These are phyloP conservation scores for Lampropteryx suffumata DNA, from an alignment of 2,888 invertebrate species.

Conservation along the genomic window DNA sequence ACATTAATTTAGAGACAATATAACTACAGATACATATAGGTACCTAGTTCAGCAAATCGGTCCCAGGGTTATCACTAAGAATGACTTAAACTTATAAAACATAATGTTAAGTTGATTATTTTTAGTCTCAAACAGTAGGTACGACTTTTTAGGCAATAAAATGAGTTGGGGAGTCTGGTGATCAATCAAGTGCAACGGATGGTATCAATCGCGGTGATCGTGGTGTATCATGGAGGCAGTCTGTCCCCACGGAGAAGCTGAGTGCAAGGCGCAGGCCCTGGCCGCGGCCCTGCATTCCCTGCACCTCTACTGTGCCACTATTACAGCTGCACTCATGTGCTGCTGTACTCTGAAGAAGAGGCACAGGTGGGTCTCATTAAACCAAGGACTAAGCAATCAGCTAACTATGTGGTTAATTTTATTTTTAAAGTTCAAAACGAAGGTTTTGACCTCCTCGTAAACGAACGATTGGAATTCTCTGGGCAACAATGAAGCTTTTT, in stretches of 20 bases:
- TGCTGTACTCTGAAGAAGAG: constrained; percentile 60
- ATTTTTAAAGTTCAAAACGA: no score
- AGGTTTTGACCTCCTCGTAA: no score
- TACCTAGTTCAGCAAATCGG: background rate
- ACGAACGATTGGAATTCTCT: no score
- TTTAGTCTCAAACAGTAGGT: background rate
- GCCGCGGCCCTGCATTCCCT: constrained; percentile 67
- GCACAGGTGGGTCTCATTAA: constrained; percentile 45
- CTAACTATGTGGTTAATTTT: no score
- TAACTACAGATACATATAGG: no score
- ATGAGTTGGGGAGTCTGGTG: constrained; percentile 28
- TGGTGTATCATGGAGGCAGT: constrained; percentile 61
- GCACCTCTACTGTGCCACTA: constrained; percentile 72
- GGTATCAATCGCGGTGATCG: constrained; percentile 24
- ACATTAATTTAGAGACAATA: no score
- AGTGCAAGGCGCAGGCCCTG: constrained; percentile 62
- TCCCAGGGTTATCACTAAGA: background rate
- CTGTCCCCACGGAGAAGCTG: constrained; percentile 53
- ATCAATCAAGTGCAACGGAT: constrained; percentile 30
- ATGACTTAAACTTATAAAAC: no score
- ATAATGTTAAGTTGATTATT: background rate
- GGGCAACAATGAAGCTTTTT: no score
- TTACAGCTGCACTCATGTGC: constrained; percentile 67
- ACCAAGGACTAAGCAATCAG: background rate
- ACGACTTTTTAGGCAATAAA: constrained; percentile 5